Evolutionary conservation across 2,888 invertebrate genomes (phyloP).

Genomic region (Therioaphis trifolii): DNA sequence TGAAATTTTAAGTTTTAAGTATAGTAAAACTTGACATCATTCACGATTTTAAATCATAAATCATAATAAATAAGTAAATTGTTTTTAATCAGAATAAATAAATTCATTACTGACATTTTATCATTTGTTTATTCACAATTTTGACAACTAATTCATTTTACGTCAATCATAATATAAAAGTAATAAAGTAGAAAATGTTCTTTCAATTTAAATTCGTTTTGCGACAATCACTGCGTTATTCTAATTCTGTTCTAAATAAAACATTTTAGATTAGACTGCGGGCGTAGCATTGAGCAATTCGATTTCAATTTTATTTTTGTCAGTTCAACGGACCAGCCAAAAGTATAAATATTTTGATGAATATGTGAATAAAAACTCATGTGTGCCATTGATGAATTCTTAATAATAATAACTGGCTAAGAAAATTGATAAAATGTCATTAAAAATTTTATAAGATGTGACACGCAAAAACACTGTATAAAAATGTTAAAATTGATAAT

Average conservation of each 20-base stretch:
- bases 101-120: too few relatives aligned
- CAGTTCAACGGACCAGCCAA: not conserved
- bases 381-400: not conserved
- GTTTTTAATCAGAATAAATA: too few relatives aligned
- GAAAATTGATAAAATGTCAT: not conserved
- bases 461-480: too few relatives aligned
- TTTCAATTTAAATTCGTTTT: conserved; percentile 34
- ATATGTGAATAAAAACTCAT: conserved; percentile 27
- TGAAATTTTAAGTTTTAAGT: too few relatives aligned
- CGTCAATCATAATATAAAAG: conserved; percentile 34
- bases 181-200: conserved; percentile 17
- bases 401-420: not conserved
- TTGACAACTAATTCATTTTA: conserved; percentile 25
- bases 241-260: conserved; percentile 14
- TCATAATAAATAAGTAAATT: too few relatives aligned
- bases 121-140: conserved; percentile 4
- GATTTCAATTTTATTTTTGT: conserved; percentile 18
- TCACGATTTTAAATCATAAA: too few relatives aligned
- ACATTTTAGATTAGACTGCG: not conserved
- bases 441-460: not conserved
- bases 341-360: not conserved
- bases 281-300: not conserved
- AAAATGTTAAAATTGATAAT: too few relatives aligned
- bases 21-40: too few relatives aligned
- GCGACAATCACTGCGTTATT: conserved; percentile 27